These are phyloP conservation scores for Macropus fuliginosus DNA, from an alignment of 2,797 vertebrate species.

Conservation along the genomic window DNA sequence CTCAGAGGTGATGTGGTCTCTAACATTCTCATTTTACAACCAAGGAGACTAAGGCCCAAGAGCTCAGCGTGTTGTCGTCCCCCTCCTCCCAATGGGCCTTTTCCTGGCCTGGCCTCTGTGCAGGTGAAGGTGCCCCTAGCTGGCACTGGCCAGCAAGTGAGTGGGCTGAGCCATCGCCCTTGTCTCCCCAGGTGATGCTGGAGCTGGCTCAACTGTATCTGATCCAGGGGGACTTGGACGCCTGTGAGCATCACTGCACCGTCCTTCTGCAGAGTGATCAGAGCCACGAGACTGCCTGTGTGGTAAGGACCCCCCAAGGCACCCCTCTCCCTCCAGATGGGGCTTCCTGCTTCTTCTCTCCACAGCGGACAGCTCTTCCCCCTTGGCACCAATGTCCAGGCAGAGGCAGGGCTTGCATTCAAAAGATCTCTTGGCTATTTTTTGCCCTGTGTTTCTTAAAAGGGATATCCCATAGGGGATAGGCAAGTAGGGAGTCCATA, in stretches of 20 bases:
- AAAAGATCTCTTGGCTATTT: neutral
- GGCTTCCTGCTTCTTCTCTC: neutral
- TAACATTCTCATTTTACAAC: too few relatives aligned
- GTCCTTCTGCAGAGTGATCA: conserved; percentile 79
- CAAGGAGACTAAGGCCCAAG: neutral
- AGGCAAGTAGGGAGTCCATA: neutral
- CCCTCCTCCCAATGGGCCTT: neutral
- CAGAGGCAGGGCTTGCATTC: too few relatives aligned
- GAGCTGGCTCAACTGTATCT: conserved; percentile 83
- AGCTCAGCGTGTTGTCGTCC: neutral
- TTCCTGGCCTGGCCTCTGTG: too few relatives aligned
- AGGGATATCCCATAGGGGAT: neutral
- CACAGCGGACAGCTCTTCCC: neutral
- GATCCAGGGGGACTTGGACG: conserved; percentile 83
- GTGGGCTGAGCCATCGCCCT: neutral
- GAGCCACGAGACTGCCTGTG: conserved; percentile 71
- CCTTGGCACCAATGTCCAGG: neutral
- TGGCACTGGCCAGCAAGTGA: too few relatives aligned
- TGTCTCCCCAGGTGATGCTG: conserved; percentile 80
- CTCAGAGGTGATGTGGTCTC: neutral
- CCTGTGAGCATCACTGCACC: conserved; percentile 83
- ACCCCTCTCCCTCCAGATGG: accelerated
- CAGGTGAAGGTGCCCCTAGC: too few relatives aligned
- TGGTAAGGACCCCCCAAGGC: conserved; percentile 74
- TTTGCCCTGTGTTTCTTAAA: neutral